Conservation (phyloP, 2,113 vertebrate species). For the Elgaria multicarinata region DNA sequence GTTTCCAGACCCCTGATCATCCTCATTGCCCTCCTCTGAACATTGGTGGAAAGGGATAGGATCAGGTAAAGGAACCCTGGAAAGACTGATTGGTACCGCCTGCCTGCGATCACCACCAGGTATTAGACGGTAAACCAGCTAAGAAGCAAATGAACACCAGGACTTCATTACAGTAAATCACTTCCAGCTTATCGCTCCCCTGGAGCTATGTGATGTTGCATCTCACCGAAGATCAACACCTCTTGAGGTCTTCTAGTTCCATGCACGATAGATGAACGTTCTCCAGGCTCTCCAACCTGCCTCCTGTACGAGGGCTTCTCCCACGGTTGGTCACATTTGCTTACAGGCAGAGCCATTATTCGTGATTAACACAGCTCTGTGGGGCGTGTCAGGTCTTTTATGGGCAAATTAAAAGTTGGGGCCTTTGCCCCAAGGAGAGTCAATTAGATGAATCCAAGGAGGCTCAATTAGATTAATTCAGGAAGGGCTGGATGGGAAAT, state of each 20-base stretch:
- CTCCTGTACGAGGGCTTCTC: conserved; percentile 21
- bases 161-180: background rate
- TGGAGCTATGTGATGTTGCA: conserved; percentile 21
- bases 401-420: conserved; percentile 70
- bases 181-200: conserved; percentile 30
- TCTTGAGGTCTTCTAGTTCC: conserved; percentile 15
- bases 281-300: conserved; percentile 26
- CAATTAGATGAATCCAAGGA: conserved; percentile 59
- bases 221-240: conserved; percentile 38
- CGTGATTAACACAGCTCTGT: conserved; percentile 67
- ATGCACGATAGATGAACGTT: conserved; percentile 3
- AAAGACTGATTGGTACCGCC: too few relatives aligned
- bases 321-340: conserved; percentile 55
- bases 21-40: too few relatives aligned
- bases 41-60: too few relatives aligned
- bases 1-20: too few relatives aligned
- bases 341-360: conserved; percentile 63
- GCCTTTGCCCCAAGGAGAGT: conserved; percentile 66
- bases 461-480: conserved; percentile 48
- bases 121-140: conserved; percentile 55
- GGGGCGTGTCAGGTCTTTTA: conserved; percentile 67
- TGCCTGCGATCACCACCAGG: background rate
- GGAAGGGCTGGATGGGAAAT: conserved; percentile 66
- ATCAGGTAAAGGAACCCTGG: too few relatives aligned
- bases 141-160: conserved; percentile 36